Evolutionary conservation across 1,140 invertebrate species (phyloP), one percentile per base, ranked within the genome.

Genomic region (Teleogryllus occipitalis): DNA sequence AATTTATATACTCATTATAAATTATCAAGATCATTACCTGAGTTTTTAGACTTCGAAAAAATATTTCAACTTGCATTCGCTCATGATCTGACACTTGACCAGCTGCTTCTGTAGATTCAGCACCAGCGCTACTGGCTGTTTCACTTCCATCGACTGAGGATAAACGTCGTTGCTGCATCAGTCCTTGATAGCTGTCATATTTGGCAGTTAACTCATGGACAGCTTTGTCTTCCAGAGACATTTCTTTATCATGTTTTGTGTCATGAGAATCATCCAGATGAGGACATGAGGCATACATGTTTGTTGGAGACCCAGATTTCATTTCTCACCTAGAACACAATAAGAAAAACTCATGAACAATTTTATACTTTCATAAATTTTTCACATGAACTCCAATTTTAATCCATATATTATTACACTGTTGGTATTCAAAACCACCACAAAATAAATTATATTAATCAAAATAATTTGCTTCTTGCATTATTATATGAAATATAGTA

Each of bases 31-130:
- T 46, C 15, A 18, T 82, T 83, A 90, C 89, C 83, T 93, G 91
- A 0, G 93, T 94, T 83, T 94, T 94, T 78, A 95, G 89, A 73
- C 93, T 93, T 47, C 90, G 88, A 83, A 94, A 95, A 83, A 95
- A 95, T 74, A 91, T 91, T 85, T 96, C 94, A 79, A 95, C 90
- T 85, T 95, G 93, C 22, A 90, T 87, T 12, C 93, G 87, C 83
- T 96, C 94, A 78, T 90, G 86, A 74, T 94, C 92, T 5, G 90
- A 90, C 15, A 95, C 87, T 80, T 80, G 81, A 75, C 81, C 81
- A 14, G 82, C 8, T 83, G 83, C 78, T 83, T 85, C 77, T 65
- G 65, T 75, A 18, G 74, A 14, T n/a, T 46, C 27, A 74, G 76
- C 80, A 15, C 79, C 78, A 46, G 76, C 49, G 80, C 80, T 78